Conservation (phyloP, 2,113 vertebrate genomes). For the Catharus fuscescens region DNA sequence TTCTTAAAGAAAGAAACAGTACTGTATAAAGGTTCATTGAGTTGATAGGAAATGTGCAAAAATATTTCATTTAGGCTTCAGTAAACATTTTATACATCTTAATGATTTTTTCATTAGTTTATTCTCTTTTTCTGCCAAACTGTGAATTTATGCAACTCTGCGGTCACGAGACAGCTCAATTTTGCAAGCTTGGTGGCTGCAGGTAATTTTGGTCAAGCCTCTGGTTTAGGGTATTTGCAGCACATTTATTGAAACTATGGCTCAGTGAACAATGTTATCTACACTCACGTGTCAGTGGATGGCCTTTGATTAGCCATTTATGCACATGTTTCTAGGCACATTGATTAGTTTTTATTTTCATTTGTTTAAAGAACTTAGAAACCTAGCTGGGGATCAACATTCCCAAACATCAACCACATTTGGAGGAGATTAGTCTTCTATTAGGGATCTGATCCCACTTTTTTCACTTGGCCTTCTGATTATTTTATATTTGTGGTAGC, state of each 20-base stretch:
- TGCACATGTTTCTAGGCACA: background rate
- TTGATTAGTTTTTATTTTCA: background rate
- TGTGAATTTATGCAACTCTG: background rate
- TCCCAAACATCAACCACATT: background rate
- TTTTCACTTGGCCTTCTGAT: background rate
- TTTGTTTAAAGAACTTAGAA: background rate
- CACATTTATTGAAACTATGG: background rate
- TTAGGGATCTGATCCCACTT: background rate
- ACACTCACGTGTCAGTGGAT: background rate
- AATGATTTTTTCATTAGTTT: background rate
- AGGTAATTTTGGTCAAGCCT: background rate
- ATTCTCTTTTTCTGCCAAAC: background rate
- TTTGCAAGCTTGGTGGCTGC: background rate
- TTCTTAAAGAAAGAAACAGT: background rate
- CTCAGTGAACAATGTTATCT: background rate
- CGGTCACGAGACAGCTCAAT: background rate
- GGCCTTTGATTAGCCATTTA: background rate
- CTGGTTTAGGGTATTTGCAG: background rate
- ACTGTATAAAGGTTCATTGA: background rate
- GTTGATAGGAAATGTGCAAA: background rate
- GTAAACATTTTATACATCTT: background rate
- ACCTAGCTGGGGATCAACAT: background rate
- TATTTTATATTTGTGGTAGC: background rate
- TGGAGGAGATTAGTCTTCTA: background rate
- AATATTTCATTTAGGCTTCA: background rate